Evolutionary conservation across 2,113 vertebrate genomes (phyloP), one percentile per base, ranked within the genome.

Genomic region (Chionis minor): DNA sequence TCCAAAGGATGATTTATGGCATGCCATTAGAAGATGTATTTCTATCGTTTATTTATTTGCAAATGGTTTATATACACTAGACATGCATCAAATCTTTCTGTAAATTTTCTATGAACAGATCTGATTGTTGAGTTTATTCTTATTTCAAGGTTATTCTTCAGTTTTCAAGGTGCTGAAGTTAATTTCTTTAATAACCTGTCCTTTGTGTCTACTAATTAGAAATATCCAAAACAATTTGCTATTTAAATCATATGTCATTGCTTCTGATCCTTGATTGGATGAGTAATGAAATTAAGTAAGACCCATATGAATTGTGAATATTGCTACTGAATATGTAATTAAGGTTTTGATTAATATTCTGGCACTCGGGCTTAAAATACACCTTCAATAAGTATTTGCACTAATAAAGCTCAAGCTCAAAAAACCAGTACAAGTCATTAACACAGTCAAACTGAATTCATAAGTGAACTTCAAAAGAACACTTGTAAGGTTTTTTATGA

Each of bases 291-390:
- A 96, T 96, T 96, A 96, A 95, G 93, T 86, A 81, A 92, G 59
- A 92, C 90, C 87, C 90, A 85, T 51, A 93, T 94, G 96, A 94
- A 86, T 93, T 92, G 85, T 70, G 90, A 96, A 23, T 86, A 81
- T 90, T 91, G 66, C 74, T 94, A 86, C 90, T 94, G 85, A 96
- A 97, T 95, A 96, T 55, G 74, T 95, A 95, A 96, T 92, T 95
- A 92, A 82, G 45, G 32, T 88, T 95, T 91, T 97, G 88, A 96
- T 94, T 94, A 93, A 95, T 94, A 96, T 93, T 94, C 92, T 93
- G 82, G 94, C 71, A 92, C 88, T 93, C 58, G 22, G 71, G 49
- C 85, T 96, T 94, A 95, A 96, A 97, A 94, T 88, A 96, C 45
- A 91, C 71, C 90, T 95, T 95, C 71, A 38, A 8, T 82, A 96